phyloP scores from a whole-genome alignment of 2,888 invertebrate species.

The Eupithecia tripunctaria region DNA sequence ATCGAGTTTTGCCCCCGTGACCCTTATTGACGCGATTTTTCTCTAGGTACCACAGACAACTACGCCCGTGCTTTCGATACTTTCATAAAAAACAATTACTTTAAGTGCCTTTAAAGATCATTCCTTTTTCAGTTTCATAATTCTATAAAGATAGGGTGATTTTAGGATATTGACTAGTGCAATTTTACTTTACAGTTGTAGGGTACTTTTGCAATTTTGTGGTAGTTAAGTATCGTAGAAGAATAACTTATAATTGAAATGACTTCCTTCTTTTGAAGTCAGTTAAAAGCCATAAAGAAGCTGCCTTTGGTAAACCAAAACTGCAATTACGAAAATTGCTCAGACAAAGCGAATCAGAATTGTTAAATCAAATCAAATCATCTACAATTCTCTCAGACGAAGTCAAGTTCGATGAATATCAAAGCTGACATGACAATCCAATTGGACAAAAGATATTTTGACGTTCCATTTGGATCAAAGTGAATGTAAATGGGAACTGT shows the following conservation, averaged over 20 bases:
- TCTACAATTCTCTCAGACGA: constrained; percentile 21
- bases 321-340: constrained; percentile 9
- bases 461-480: constrained; percentile 20
- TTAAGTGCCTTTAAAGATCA: no score
- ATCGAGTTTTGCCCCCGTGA: no score
- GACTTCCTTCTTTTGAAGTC: neutral
- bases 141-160: neutral
- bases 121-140: neutral
- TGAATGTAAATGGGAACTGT: constrained; percentile 17
- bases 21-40: no score
- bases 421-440: constrained; percentile 21
- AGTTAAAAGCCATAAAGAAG: neutral
- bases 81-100: no score
- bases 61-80: no score
- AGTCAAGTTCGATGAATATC: constrained; percentile 17
- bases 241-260: neutral
- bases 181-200: neutral
- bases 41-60: no score
- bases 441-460: constrained; percentile 22
- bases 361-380: constrained; percentile 20
- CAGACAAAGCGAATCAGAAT: constrained; percentile 22
- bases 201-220: neutral
- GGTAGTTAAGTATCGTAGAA: neutral
- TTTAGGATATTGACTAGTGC: neutral
- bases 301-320: neutral